These are phyloP conservation scores for Cariama cristata DNA, from an alignment of 2,113 vertebrate genomes.

Conservation along the genomic window DNA sequence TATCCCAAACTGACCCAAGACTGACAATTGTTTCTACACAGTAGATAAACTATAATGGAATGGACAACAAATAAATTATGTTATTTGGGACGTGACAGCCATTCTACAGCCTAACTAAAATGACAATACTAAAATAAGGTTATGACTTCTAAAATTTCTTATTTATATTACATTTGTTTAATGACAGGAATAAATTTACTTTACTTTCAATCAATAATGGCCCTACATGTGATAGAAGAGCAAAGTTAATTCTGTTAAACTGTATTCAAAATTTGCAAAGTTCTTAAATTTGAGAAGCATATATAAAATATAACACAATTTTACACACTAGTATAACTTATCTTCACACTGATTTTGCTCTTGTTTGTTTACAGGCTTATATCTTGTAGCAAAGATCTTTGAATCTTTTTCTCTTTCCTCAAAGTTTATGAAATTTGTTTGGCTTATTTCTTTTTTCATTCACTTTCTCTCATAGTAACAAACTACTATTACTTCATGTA, in stretches of 20 bases:
- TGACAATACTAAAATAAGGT: background rate
- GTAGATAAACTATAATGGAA: background rate
- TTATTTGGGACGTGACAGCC: background rate
- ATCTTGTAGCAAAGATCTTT: background rate
- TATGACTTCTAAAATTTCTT: background rate
- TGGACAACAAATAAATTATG: background rate
- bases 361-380: background rate
- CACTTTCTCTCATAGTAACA: background rate
- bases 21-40: background rate
- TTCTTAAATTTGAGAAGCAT: background rate
- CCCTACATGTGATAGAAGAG: background rate
- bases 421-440: background rate
- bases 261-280: background rate
- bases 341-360: background rate
- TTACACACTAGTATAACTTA: background rate
- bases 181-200: background rate
- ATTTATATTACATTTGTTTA: background rate
- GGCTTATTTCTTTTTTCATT: background rate
- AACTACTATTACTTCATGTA: background rate
- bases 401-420: background rate
- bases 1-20: background rate
- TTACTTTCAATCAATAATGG: background rate
- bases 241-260: background rate
- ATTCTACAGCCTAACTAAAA: background rate
- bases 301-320: background rate